Conservation (phyloP, 2,888 invertebrate species). For the Sphecodes monilicornis region DNA sequence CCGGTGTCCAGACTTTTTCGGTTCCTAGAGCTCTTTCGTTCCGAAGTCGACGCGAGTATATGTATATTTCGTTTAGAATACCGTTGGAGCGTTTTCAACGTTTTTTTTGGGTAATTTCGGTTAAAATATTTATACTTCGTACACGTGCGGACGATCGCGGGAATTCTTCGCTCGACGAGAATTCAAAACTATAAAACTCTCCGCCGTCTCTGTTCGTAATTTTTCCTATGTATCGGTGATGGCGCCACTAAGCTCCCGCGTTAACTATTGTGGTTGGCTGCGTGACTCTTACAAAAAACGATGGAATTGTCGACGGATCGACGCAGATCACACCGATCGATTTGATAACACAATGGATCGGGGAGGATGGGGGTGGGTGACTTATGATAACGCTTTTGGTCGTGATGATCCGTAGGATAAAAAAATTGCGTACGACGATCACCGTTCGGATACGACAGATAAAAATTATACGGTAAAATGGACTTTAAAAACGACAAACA, state of each 20-base stretch:
- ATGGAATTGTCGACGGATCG: slow-evolving; percentile 49
- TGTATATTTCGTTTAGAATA: neutral
- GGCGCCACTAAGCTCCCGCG: slow-evolving; percentile 31
- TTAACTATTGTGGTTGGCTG: slow-evolving; percentile 45
- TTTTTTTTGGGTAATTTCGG: neutral
- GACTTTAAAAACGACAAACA: slow-evolving; percentile 37
- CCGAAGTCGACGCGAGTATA: neutral
- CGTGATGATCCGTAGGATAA: slow-evolving; percentile 45
- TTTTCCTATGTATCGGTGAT: neutral
- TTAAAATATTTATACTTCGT: neutral
- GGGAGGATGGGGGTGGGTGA: slow-evolving; percentile 10
- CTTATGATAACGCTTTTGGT: slow-evolving; percentile 47
- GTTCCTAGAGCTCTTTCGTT: neutral
- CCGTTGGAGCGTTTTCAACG: neutral
- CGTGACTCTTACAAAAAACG: slow-evolving; percentile 51
- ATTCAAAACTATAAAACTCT: neutral
- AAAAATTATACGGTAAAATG: slow-evolving; percentile 53
- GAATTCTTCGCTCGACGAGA: neutral
- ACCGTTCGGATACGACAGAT: slow-evolving; percentile 33
- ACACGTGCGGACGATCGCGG: neutral
- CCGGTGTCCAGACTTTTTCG: neutral
- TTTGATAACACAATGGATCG: slow-evolving; percentile 38
- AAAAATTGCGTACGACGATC: slow-evolving; percentile 39
- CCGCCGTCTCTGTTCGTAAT: neutral
- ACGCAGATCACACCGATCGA: slow-evolving; percentile 50